Evolutionary conservation across 2,888 invertebrate genomes (phyloP).

Genomic region (Rhimphoctona megacephalus): DNA sequence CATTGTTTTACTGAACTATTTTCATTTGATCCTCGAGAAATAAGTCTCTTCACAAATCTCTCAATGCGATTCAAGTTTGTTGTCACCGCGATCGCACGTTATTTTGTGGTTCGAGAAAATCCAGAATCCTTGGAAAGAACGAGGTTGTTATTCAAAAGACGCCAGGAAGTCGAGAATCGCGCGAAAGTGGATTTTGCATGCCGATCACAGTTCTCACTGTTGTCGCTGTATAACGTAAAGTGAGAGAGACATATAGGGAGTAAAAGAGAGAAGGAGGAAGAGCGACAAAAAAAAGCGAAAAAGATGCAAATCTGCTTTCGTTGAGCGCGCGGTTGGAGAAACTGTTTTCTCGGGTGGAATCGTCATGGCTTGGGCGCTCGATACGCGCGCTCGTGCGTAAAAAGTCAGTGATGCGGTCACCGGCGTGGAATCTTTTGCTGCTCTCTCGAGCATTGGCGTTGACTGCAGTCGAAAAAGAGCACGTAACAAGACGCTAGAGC

Average conservation of each 20-base stretch:
- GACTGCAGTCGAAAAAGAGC: conserved; percentile 55
- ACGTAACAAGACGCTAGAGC: conserved; percentile 43
- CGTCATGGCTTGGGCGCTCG: conserved; percentile 59
- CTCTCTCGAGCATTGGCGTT: conserved; percentile 48
- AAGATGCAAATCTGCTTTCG: conserved; percentile 63
- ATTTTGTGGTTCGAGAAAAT: not conserved
- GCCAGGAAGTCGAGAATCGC: conserved; percentile 29
- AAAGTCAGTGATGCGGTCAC: conserved; percentile 74
- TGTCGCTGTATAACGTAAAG: conserved; percentile 10
- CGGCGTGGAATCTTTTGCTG: conserved; percentile 73
- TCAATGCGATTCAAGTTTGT: not conserved
- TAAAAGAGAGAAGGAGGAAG: not conserved
- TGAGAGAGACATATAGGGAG: not conserved
- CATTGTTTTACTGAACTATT: not conserved
- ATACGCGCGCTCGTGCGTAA: conserved; percentile 72
- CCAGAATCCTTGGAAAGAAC: not conserved
- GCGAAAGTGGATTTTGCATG: conserved; percentile 55
- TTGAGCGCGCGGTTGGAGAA: conserved; percentile 43
- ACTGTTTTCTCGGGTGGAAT: conserved; percentile 55
- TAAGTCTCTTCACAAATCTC: not conserved
- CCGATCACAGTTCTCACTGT: conserved; percentile 20
- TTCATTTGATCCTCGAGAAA: not conserved
- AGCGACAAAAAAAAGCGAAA: conserved; percentile 35
- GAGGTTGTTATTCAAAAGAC: conserved; percentile 23
- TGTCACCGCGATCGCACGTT: conserved; percentile 7